These are phyloP conservation scores for Dromiciops gliroides DNA, from an alignment of 2,113 vertebrate species.

Conservation along the genomic window DNA sequence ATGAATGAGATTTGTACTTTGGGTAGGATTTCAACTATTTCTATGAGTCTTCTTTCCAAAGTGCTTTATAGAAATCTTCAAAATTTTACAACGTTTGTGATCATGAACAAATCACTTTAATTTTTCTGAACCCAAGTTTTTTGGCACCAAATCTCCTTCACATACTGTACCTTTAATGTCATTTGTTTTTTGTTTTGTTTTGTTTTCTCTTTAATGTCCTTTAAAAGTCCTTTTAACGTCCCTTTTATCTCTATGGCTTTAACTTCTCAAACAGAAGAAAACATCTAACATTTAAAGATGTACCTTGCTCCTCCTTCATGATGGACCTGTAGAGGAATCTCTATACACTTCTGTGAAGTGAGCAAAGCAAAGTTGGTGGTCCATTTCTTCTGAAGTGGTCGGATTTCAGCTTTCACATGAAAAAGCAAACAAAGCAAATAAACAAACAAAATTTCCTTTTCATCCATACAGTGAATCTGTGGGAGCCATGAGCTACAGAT, in stretches of 20 bases:
- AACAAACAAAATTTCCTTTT: background rate
- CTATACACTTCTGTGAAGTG: background rate
- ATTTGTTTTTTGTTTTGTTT: background rate
- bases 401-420: background rate
- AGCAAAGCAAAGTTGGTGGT: background rate
- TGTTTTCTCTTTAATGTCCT: background rate
- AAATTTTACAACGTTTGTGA: background rate
- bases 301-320: background rate
- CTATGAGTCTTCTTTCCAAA: background rate
- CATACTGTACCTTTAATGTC: background rate
- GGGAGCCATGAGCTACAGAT: background rate
- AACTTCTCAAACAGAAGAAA: background rate
- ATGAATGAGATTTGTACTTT: background rate
- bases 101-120: background rate
- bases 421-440: background rate
- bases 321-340: background rate
- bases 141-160: background rate
- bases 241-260: background rate
- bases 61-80: background rate
- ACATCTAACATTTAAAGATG: background rate
- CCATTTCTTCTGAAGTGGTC: background rate
- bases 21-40: background rate
- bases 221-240: background rate
- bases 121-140: background rate
- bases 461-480: no score